Evolutionary conservation across 1,140 invertebrate species (phyloP), one percentile per base, ranked within the genome.

Genomic region (Psix sp.): DNA sequence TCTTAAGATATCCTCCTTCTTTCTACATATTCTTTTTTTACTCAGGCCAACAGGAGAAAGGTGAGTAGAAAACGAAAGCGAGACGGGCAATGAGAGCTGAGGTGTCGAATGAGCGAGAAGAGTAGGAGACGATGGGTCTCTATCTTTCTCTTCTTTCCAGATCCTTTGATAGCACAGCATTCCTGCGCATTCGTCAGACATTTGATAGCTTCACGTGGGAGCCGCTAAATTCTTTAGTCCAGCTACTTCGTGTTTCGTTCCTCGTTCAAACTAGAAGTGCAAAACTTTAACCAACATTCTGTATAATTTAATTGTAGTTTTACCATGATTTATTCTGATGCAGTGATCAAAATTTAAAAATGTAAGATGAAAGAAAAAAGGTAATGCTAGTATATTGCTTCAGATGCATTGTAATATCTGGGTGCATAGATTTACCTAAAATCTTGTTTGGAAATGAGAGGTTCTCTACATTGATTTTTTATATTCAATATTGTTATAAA

Each of bases 151-250:
- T 29, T 43, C 39, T 29, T 26, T 72, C 65, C 77, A 82, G 82
- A 84, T 85, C 77, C 74, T 82, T 84, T 82, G 85, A 86, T 86
- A 86, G 84, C 81, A 80, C 80, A 49, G 65, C 85, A 86, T 86
- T 86, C 84, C 80, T 84, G 79, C 72, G 74, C 84, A 85, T 86
- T 83, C 82, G 79, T 86, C 84, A 85, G 84, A 86, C 80, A 86
- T 86, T 86, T 86, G 85, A 86, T 86, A 86, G 85, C 78, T 81
- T 79, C 77, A 81, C 79, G 82, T 84, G 82, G 80, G 83, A 84
- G 84, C 79, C 70, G 74, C 80, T 76, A 78, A 82, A 82, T 83
- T 80, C 77, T 65, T 77, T 62, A 63, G 65, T 57, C 65, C 71
- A 59, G 77, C 60, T 79, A 78, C 74, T 75, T 54, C 57, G 40